Base-by-base conservation (phyloP, 2,797 vertebrate genomes). In the Odontamblyopus rebecca region DNA sequence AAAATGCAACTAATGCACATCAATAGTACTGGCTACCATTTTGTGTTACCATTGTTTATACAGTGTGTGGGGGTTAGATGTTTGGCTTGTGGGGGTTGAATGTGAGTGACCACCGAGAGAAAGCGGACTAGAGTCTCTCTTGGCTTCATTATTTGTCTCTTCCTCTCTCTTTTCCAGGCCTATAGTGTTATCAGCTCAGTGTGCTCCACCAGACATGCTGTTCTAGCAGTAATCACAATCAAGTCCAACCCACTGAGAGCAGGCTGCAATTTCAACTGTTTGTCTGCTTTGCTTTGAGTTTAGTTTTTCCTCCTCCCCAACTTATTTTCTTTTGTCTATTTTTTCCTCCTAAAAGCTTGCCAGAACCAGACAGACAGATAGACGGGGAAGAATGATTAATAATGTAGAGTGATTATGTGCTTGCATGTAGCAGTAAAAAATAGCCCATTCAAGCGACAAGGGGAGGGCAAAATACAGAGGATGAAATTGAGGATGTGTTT, bases 341-440 rank as follows among this genome's bases (percentile, higher is more conserved):
- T 41, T 56, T 19, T 54, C 41, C 38, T 35, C 60, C 60, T 0
- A 26, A 54, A 27, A 13, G 70, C 60, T 30, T 26, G 9, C 35
- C 57, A 5, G n/a, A 61, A n/a, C 30, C 60, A 30, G 62, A 35
- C 26, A 56, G 64, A 44, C 0, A 71, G 26, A 72, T 2, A 54
- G 53, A 56, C 44, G 1, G 27, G 66, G 69, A 35, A 71, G 72
- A 62, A 30, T 70, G 65, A 83, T 92, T 87, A 87, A 91, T 92
- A 89, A 90, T 89, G 82, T 80, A 91, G 70, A 82, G 82, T 84
- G 85, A 92, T 89, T 84, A 85, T 76, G 72, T 77, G 89, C 82
- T 86, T 81, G 87, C 86, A 89, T 90, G 88, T 91, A 88, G 78
- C 82, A 63, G 70, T 76, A 85, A 90, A 88, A 89, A 89, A 91